Conservation (phyloP, 2,113 vertebrate species). For the Vimba vimba region DNA sequence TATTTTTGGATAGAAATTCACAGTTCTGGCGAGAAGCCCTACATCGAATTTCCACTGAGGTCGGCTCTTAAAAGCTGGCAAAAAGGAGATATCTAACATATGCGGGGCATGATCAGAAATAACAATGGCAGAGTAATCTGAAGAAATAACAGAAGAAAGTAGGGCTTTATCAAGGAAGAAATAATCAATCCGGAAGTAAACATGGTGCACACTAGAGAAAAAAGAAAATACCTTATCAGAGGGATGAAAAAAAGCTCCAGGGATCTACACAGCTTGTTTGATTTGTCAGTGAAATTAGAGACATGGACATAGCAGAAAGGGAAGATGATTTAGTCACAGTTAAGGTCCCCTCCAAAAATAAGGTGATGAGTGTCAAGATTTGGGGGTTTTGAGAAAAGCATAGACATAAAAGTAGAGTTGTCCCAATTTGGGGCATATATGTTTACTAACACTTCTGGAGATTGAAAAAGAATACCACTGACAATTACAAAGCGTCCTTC, state of each 20-base stretch:
- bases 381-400: neutral
- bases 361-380: conserved; percentile 16
- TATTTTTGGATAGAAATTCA: conserved; percentile 14
- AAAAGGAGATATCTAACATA: neutral
- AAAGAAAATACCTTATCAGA: neutral
- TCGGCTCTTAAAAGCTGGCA: neutral
- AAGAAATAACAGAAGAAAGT: too few species aligned
- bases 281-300: neutral
- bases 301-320: too few species aligned
- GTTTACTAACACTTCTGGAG: neutral
- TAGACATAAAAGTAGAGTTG: neutral
- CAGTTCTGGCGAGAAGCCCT: neutral
- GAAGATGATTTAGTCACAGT: too few species aligned
- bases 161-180: too few species aligned
- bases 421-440: conserved; percentile 21
- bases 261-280: conserved; percentile 17
- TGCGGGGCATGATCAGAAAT: neutral
- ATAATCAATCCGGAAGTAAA: too few species aligned
- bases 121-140: too few species aligned
- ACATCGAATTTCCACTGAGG: neutral
- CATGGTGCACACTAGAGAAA: too few species aligned
- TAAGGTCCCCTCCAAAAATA: conserved; percentile 27
- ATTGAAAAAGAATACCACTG: neutral
- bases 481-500: conserved; percentile 18
- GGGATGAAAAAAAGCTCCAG: conserved; percentile 2